phyloP scores from a whole-genome alignment of 2,888 invertebrate genomes.

The Muscina levida region DNA sequence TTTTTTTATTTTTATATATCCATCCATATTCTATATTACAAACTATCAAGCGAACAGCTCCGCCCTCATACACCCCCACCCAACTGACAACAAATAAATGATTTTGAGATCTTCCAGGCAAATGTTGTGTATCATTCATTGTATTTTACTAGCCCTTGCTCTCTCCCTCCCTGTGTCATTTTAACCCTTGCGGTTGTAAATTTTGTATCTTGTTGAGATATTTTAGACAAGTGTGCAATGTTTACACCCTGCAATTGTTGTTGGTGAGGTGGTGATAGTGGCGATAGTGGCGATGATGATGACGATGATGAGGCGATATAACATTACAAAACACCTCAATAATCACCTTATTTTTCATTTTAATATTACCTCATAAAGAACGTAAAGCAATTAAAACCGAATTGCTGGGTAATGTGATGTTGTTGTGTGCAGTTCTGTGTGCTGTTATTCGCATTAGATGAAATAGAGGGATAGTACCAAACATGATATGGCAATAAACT shows the following conservation, averaged over 20 bases:
- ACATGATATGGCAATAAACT: slow-evolving; percentile 2
- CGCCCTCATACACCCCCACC: too few relatives aligned
- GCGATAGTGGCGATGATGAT: too few relatives aligned
- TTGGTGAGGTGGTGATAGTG: neutral
- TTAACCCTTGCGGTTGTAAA: slow-evolving; percentile 22
- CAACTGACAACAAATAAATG: too few relatives aligned
- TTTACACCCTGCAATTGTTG: neutral
- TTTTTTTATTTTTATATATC: neutral
- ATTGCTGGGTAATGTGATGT: neutral
- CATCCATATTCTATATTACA: too few relatives aligned
- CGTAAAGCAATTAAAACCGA: neutral
- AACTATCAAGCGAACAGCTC: too few relatives aligned
- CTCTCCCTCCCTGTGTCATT: too few relatives aligned
- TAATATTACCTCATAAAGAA: slow-evolving; percentile 29
- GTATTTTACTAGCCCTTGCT: too few relatives aligned
- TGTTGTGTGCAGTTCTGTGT: neutral
- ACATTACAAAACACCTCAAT: slow-evolving; percentile 27
- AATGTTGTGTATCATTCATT: too few relatives aligned
- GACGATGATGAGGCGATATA: slow-evolving; percentile 6
- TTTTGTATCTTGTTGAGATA: slow-evolving; percentile 20
- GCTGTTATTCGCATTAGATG: slow-evolving; percentile 2
- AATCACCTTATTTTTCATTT: neutral
- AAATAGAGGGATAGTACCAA: neutral
- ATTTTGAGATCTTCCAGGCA: too few relatives aligned
- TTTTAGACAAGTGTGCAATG: slow-evolving; percentile 9